Conservation (phyloP, 2,113 vertebrate genomes). For the Jaculus jaculus region DNA sequence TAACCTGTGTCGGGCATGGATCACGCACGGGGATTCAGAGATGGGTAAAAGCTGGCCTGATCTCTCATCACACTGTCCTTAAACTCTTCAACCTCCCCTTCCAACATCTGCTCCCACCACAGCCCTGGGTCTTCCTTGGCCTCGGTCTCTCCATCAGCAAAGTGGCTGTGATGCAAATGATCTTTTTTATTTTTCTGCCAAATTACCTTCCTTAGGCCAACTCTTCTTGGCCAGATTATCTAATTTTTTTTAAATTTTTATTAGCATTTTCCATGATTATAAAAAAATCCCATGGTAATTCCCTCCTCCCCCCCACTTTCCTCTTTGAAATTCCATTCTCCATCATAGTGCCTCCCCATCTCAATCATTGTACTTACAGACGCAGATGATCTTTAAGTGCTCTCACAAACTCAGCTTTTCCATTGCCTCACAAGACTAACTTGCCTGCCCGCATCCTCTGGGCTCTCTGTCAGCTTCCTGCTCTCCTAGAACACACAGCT, state of each 20-base stretch:
- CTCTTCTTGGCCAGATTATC: too few relatives aligned
- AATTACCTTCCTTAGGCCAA: too few relatives aligned
- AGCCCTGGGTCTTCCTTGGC: neutral
- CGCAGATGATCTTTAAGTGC: neutral
- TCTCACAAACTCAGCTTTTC: neutral
- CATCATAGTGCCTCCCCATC: too few relatives aligned
- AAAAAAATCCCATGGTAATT: too few relatives aligned
- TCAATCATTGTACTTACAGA: too few relatives aligned
- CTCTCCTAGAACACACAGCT: neutral
- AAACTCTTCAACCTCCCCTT: neutral
- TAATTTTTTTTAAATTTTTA: too few relatives aligned
- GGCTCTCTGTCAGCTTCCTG: neutral
- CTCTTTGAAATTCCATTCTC: too few relatives aligned
- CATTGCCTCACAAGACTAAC: neutral
- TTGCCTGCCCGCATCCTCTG: neutral
- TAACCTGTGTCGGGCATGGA: neutral
- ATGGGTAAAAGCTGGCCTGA: accelerated
- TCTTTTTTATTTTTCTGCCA: too few relatives aligned
- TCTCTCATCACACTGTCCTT: neutral
- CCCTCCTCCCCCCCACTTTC: too few relatives aligned
- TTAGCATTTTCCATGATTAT: too few relatives aligned
- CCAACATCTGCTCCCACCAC: neutral
- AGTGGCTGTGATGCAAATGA: neutral
- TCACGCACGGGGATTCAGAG: neutral
- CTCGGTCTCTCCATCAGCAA: neutral